Percentiles rank a stretch among this genome's conserved stretches.
Conservation (phyloP, 2,888 invertebrate species). For the Adineta ricciae region DNA sequence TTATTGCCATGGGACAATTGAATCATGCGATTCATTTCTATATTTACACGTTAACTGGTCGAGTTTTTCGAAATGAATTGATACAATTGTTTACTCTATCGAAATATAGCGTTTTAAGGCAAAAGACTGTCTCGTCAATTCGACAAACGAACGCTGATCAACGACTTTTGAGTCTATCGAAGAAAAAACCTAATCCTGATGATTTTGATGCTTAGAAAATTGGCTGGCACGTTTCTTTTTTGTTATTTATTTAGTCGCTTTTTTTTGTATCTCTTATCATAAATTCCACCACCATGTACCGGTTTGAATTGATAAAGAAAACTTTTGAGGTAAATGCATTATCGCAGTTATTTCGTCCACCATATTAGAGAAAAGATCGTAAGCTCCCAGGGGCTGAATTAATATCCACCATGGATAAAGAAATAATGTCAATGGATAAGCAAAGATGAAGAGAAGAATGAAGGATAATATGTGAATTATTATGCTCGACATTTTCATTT, state of each 20-base stretch:
- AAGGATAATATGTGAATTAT: not conserved
- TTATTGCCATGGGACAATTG: slow-evolving; percentile 6
- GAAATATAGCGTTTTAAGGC: not conserved
- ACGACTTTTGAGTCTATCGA: not conserved
- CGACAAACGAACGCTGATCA: not conserved
- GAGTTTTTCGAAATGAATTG: slow-evolving; percentile 21
- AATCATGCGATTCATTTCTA: slow-evolving; percentile 20
- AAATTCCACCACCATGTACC: not conserved
- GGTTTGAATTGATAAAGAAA: not conserved
- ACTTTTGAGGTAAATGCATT: not conserved
- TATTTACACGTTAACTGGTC: slow-evolving; percentile 13
- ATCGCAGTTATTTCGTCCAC: not conserved
- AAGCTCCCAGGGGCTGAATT: not conserved
- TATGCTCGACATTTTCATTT: not conserved
- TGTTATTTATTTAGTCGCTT: not conserved
- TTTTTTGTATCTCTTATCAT: not conserved
- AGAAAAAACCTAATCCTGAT: not conserved
- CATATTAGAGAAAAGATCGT: not conserved
- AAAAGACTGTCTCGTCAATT: not conserved
- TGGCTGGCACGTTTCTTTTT: not conserved
- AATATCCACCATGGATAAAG: slow-evolving; percentile 15
- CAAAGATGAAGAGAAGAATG: not conserved
- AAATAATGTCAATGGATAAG: not conserved
- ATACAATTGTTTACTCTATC: not conserved
- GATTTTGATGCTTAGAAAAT: not conserved